phyloP scores from a whole-genome alignment of 2,113 vertebrate species.

The Edolisoma coerulescens region DNA sequence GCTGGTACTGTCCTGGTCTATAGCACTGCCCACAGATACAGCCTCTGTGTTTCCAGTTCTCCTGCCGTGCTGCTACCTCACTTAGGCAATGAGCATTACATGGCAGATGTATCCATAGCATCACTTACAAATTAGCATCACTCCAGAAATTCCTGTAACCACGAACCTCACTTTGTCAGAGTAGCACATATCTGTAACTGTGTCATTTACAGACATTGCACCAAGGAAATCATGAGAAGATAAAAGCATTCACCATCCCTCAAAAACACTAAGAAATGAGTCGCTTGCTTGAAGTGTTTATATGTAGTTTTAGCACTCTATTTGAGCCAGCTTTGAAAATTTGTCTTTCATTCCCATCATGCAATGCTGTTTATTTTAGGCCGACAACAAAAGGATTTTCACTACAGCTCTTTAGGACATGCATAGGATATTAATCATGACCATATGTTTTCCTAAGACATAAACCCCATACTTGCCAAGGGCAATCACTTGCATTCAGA shows the following conservation, averaged over 20 bases:
- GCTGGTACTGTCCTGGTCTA: neutral
- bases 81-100: neutral
- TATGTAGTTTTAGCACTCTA: neutral
- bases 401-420: neutral
- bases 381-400: neutral
- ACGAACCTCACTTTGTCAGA: neutral
- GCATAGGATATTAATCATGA: neutral
- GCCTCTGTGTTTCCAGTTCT: neutral
- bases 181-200: neutral
- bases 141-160: neutral
- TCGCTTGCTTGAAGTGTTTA: neutral
- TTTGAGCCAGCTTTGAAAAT: neutral
- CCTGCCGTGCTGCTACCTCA: neutral
- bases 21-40: neutral
- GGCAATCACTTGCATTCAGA: neutral
- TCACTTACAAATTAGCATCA: conserved; percentile 6
- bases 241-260: neutral
- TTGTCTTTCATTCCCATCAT: neutral
- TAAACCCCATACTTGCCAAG: neutral
- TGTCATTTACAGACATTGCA: neutral
- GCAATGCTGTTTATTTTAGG: neutral
- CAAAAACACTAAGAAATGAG: neutral
- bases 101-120: neutral
- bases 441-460: neutral
- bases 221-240: neutral